Evolutionary conservation across 2,113 vertebrate species (phyloP).

Genomic region (Anoplopoma fimbria): DNA sequence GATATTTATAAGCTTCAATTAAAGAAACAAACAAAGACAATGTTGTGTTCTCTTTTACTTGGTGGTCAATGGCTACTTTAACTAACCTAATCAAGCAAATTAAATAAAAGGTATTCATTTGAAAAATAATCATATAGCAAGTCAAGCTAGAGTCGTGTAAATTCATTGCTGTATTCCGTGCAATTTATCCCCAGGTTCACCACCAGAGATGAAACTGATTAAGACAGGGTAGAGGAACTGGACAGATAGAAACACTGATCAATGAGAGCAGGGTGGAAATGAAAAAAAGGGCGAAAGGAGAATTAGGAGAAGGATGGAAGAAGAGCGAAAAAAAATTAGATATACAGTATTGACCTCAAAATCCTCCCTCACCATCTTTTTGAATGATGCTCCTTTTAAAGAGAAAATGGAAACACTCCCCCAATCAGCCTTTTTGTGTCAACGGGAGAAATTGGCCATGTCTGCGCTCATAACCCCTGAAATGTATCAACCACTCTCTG

Average conservation of each 20-base stretch:
- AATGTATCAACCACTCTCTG: conserved; percentile 56
- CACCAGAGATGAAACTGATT: conserved; percentile 30
- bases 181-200: conserved; percentile 49
- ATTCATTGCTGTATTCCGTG: conserved; percentile 39
- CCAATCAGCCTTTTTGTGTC: conserved; percentile 61
- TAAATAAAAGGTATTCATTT: not conserved
- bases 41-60: conserved; percentile 10
- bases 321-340: conserved; percentile 11
- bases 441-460: conserved; percentile 59
- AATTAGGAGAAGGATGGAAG: conserved; percentile 12
- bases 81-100: conserved; percentile 1
- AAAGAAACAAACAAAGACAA: conserved; percentile 11
- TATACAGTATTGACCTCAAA: conserved; percentile 59
- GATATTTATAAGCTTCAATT: conserved; percentile 46
- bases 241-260: conserved; percentile 25
- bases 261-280: conserved; percentile 23
- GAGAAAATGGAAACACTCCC: conserved; percentile 64
- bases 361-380: conserved; percentile 49
- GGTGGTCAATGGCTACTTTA: not conserved
- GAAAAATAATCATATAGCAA: not conserved
- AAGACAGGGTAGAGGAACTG: conserved; percentile 16
- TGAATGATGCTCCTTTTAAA: conserved; percentile 61
- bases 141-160: conserved; percentile 23
- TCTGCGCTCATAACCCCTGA: conserved; percentile 60
- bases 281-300: conserved; percentile 12